phyloP scores from a whole-genome alignment of 1,140 invertebrate genomes.

The Pogonomyrmex californicus region DNA sequence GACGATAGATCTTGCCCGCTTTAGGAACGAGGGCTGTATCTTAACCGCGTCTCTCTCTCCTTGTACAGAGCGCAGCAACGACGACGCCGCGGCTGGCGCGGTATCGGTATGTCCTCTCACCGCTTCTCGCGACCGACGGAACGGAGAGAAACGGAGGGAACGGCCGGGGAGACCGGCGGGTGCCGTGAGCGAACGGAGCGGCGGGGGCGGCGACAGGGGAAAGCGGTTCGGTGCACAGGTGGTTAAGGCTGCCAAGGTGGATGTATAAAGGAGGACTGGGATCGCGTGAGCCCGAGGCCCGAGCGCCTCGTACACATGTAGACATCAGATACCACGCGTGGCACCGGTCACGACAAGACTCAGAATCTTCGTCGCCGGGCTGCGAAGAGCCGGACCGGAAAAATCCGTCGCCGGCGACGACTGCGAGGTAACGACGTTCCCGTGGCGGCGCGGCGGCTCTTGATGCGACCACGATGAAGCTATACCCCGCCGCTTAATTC shows the following conservation, averaged over 20 bases:
- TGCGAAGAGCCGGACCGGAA: constrained; percentile 62
- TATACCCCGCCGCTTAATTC: constrained; percentile 1
- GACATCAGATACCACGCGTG: constrained; percentile 80
- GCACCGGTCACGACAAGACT: constrained; percentile 78
- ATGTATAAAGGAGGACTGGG: constrained; percentile 76
- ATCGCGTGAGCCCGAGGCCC: constrained; percentile 77
- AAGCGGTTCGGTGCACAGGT: constrained; percentile 76
- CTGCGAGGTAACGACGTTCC: constrained; percentile 39
- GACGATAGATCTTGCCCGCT: constrained; percentile 76
- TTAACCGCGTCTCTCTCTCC: constrained; percentile 50
- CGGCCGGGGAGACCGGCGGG: neutral
- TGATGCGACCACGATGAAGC: constrained; percentile 19
- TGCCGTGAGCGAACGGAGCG: constrained; percentile 41
- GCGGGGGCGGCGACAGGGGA: constrained; percentile 34
- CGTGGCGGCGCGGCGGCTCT: neutral
- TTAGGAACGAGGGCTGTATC: constrained; percentile 63
- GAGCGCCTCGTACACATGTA: constrained; percentile 78
- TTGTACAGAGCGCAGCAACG: constrained; percentile 48
- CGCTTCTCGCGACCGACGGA: neutral
- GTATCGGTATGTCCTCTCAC: constrained; percentile 61
- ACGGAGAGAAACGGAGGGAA: neutral
- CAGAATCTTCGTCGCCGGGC: constrained; percentile 68
- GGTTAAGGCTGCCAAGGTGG: constrained; percentile 76
- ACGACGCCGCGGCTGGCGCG: constrained; percentile 19
- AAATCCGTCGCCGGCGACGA: constrained; percentile 48